These are phyloP conservation scores for Sorex maritimensis DNA, from an alignment of 2,797 vertebrate genomes.

Conservation along the genomic window DNA sequence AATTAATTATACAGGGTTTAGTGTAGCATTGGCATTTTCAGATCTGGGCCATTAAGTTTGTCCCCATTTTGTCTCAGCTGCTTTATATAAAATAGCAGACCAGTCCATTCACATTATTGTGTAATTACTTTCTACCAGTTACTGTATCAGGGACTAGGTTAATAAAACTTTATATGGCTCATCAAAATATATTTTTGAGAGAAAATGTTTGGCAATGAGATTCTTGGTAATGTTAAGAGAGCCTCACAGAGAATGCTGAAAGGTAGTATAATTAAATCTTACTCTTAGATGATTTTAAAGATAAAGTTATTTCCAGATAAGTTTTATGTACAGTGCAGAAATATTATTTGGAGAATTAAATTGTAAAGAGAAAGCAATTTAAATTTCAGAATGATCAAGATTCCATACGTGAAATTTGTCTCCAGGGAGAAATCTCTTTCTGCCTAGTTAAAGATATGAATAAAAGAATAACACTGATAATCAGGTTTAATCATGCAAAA, in stretches of 20 bases:
- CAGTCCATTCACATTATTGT: conserved; percentile 36
- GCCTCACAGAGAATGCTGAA: conserved; percentile 40
- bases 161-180: conserved; percentile 35
- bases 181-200: conserved; percentile 27
- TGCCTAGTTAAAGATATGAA: background rate
- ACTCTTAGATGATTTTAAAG: conserved; percentile 8
- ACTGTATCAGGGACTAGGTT: conserved; percentile 8
- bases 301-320: background rate
- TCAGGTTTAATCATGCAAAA: background rate
- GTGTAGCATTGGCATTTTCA: conserved; percentile 36
- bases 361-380: background rate
- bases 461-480: background rate
- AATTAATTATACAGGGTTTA: conserved; percentile 3
- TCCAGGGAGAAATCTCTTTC: background rate
- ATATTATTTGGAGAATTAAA: conserved; percentile 56
- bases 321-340: conserved; percentile 25
- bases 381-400: background rate
- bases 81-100: conserved; percentile 55
- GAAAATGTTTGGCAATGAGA: conserved; percentile 36
- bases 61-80: background rate
- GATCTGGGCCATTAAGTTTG: background rate
- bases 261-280: conserved; percentile 43
- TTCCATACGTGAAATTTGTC: background rate
- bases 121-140: conserved; percentile 26
- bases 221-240: conserved; percentile 38